Evolutionary conservation across 2,797 vertebrate species (phyloP).

Genomic region (Poecilia gillii): DNA sequence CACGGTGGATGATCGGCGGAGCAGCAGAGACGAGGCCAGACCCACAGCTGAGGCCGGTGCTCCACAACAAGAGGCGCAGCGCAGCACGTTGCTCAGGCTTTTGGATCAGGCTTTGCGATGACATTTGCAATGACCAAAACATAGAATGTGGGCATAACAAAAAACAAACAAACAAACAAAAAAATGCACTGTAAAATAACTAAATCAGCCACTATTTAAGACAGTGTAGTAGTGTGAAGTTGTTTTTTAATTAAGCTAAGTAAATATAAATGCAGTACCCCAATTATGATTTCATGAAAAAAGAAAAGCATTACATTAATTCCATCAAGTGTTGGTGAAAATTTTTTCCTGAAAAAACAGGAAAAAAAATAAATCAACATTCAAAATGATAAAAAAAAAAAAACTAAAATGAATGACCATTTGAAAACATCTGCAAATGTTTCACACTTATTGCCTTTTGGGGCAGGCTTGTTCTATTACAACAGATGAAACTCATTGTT

Average conservation of each 20-base stretch:
- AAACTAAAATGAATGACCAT: neutral
- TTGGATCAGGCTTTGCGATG: conserved; percentile 1
- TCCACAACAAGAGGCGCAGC: conserved; percentile 27
- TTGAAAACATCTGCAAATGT: conserved; percentile 12
- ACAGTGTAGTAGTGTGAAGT: neutral
- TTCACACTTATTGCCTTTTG: neutral
- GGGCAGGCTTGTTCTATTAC: conserved; percentile 4
- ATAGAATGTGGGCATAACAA: neutral
- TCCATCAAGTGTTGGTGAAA: neutral
- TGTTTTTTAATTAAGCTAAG: neutral
- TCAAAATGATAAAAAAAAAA: neutral
- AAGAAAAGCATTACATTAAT: neutral
- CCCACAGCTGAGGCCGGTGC: conserved; percentile 64
- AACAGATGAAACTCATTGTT: conserved; percentile 14
- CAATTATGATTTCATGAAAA: neutral
- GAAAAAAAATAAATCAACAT: neutral
- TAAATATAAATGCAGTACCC: neutral
- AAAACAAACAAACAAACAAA: too few relatives aligned
- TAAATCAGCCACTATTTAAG: neutral
- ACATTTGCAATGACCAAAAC: conserved; percentile 12
- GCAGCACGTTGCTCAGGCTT: conserved; percentile 22
- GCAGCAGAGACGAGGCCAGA: conserved; percentile 48
- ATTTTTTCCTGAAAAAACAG: too few relatives aligned
- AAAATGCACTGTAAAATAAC: neutral
- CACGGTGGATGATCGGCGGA: conserved; percentile 55